Conservation (phyloP, 35 echinoderm and acorn worm species). For the Acanthaster planci region DNA sequence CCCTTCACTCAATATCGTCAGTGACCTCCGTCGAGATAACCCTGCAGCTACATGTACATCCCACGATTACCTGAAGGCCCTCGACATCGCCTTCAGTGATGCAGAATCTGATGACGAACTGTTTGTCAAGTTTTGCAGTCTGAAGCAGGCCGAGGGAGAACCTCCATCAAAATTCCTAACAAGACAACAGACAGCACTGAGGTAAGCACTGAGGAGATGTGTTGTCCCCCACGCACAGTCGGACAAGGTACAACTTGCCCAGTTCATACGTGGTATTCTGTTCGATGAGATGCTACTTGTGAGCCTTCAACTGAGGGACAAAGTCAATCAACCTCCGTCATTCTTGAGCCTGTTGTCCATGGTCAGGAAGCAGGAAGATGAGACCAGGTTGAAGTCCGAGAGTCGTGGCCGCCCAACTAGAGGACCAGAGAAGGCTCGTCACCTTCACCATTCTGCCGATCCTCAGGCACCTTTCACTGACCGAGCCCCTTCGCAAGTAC, state of each 20-base stretch:
- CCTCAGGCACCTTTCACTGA: neutral
- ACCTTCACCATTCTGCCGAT: neutral
- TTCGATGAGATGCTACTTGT: slow-evolving; percentile 68
- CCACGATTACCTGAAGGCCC: slow-evolving; percentile 44
- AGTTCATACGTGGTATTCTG: slow-evolving; percentile 58
- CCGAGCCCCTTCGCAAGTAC: neutral
- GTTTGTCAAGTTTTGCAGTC: slow-evolving; percentile 31
- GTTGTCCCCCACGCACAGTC: neutral
- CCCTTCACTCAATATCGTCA: slow-evolving; percentile 47
- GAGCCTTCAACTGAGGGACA: slow-evolving; percentile 59
- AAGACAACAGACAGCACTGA: slow-evolving; percentile 16
- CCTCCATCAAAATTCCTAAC: slow-evolving; percentile 33
- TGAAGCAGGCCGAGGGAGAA: slow-evolving; percentile 45
- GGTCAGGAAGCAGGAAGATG: slow-evolving; percentile 48
- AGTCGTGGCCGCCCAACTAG: neutral
- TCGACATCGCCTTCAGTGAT: slow-evolving; percentile 53
- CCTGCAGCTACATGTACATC: slow-evolving; percentile 44
- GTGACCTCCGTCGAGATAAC: slow-evolving; percentile 50
- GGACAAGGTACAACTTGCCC: slow-evolving; percentile 14
- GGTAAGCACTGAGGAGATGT: slow-evolving; percentile 27
- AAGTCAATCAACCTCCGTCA: slow-evolving; percentile 24
- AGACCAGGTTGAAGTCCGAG: neutral
- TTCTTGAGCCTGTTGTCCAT: slow-evolving; percentile 35
- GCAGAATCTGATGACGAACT: slow-evolving; percentile 54
- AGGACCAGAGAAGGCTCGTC: neutral